Evolutionary conservation across 2,888 invertebrate species (phyloP), one percentile per base, ranked within the genome.

Genomic region (Druceiella hillmani): DNA sequence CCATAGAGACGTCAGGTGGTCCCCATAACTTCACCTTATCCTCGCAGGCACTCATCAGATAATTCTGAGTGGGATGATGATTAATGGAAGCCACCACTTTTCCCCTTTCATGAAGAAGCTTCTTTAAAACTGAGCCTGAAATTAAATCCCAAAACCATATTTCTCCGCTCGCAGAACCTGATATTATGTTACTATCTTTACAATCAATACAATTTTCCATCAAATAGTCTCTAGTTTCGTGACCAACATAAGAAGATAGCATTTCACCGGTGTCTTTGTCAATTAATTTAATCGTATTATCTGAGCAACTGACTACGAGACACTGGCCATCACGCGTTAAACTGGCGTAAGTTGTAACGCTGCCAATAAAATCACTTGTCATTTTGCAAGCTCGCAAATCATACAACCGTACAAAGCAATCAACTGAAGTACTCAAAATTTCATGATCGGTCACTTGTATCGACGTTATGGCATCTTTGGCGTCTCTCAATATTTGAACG

Each of bases 321-420:
- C 98, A 98, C 55, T 97, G 95, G 1, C 88, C 89, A 61, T 99
- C 99, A 49, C 86, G 79, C 0, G 95, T 94, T 50, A 95, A 78
- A 43, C 76, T 81, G 1, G 87, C 84, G 55, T 81, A 87, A 0
- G 91, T 91, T 2, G 95, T 75, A 2, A 94, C 72, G 78, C 87
- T 79, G 46, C 91, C 92, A 33, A 94, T 75, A 57, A 83, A 87
- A 63, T 98, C 97, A 2, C 82, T 76, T 37, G 78, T 74, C 58
- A 95, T 71, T 56, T 83, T 79, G 0, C 94, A 97, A 47, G 82
- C 81, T 35, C 99, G 71, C 31, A 99, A 76, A 65, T 98, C 99
- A 58, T 99, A 99, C 43, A 86, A 67, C 9, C 99, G 55, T 7
- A 91, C 75, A 52, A 83, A 83, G 24, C 88, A 83, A 61, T 99